Conservation (phyloP, 2,888 invertebrate genomes). For the Agriopis aurantiaria region DNA sequence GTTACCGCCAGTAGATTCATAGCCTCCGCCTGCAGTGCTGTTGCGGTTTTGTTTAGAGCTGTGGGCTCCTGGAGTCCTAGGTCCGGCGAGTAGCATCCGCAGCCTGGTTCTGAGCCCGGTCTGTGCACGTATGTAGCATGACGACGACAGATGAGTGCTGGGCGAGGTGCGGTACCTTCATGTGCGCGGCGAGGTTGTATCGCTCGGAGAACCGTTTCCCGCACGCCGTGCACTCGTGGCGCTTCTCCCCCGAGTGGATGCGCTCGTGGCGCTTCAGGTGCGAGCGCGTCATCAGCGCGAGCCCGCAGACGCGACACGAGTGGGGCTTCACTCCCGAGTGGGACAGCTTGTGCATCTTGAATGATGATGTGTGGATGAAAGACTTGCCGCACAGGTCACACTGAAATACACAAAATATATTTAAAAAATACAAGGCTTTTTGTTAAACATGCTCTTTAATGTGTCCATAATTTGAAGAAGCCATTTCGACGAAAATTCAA, state of each 20-base stretch:
- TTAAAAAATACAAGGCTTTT: neutral
- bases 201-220: slow-evolving; percentile 87
- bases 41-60: no score
- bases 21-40: no score
- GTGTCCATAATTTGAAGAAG: no score
- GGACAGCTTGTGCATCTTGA: slow-evolving; percentile 89
- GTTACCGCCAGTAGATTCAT: no score
- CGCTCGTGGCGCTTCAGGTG: slow-evolving; percentile 89
- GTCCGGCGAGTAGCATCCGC: no score
- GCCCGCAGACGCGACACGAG: slow-evolving; percentile 87
- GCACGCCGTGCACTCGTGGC: slow-evolving; percentile 85
- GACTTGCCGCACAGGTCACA: slow-evolving; percentile 88
- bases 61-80: no score
- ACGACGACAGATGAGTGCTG: no score
- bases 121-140: no score
- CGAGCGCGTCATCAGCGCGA: slow-evolving; percentile 88
- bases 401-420: slow-evolving; percentile 55
- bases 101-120: no score
- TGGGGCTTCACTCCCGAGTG: slow-evolving; percentile 88
- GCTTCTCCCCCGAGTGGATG: slow-evolving; percentile 88
- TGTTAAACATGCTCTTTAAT: no score
- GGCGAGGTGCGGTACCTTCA: slow-evolving; percentile 46
- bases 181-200: slow-evolving; percentile 82
- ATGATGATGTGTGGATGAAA: slow-evolving; percentile 90
- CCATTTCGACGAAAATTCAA: no score